Evolutionary conservation across 92 coral and sea anemone genomes (phyloP), one percentile per base, ranked within the genome.

Genomic region (Epizoanthus ramosus): DNA sequence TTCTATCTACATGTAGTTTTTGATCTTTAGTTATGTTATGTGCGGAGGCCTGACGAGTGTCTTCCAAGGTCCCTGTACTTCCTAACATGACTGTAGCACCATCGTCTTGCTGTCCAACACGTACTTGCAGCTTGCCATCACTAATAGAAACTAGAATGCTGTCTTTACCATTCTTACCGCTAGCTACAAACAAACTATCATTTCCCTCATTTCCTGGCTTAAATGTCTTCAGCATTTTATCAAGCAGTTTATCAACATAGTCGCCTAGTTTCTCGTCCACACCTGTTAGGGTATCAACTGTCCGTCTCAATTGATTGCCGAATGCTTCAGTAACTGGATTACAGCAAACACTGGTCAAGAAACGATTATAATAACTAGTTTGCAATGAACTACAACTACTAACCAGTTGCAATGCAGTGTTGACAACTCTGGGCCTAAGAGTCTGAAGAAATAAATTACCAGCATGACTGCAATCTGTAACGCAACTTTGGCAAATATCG

Each of bases 401-500:
- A 15, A 79, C 54, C 43, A 59, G 43, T 14, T 3, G 76, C 1
- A 24, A 24, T 3, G 52, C 79, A 23, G 70, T 68, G 16, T 74
- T 75, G 7, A 53, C 59, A 23, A 89, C 59, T 16, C 47, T 60
- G 59, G 81, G 61, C 58, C 28, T 84, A 9, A 85, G 77, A 45
- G 23, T 79, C 6, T 75, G 58, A 15, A 75, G 84, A 35, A 74
- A 52, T 15, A 69, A 21, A 28, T 57, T 74, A 61, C 80, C 84
- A 41, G 70, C 71, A 65, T 45, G 63, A 23, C 24, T 41, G 80
- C 77, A 71, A 22, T 76, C 84, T 35, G 61, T 85, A 39, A 50
- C 68, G 73, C 89, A 87, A 39, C 60, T 68, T 52, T 89, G 87
- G 68, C 97, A 93, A 22, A 93, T 65, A 33, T 88, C 88, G 56